Evolutionary conservation across 2,113 vertebrate species (phyloP).

Genomic region (Syngnathus scovelli): DNA sequence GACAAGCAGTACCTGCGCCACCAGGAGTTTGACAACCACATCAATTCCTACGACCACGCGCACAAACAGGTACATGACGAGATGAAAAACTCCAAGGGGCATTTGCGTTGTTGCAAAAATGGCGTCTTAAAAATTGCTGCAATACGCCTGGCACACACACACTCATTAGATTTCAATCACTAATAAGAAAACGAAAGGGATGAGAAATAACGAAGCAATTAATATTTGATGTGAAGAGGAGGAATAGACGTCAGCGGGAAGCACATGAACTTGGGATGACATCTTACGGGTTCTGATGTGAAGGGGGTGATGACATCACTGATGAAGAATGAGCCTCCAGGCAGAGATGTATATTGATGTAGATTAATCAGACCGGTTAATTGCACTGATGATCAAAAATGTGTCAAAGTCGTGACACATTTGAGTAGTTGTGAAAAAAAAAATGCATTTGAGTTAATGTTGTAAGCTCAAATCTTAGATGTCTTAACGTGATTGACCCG

Average conservation of each 20-base stretch:
- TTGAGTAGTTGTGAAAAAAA: neutral
- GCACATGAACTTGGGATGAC: slow-evolving; percentile 1
- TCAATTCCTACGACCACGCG: slow-evolving; percentile 98
- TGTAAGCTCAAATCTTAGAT: neutral
- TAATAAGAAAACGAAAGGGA: slow-evolving; percentile 1
- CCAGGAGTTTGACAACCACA: slow-evolving; percentile 99
- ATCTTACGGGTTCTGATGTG: slow-evolving; percentile 1
- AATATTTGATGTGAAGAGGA: slow-evolving; percentile 10
- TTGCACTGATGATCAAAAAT: neutral
- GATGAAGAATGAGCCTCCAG: neutral
- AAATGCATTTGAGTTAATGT: neutral
- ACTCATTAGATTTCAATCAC: neutral
- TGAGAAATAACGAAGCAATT: slow-evolving; percentile 1
- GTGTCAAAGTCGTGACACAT: neutral
- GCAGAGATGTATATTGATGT: neutral
- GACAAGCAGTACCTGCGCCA: slow-evolving; percentile 99
- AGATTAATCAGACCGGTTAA: neutral
- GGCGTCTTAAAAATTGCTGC: slow-evolving; percentile 18
- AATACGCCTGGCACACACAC: slow-evolving; percentile 20
- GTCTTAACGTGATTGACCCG: too few species aligned
- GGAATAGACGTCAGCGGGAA: slow-evolving; percentile 5
- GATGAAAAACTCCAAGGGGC: slow-evolving; percentile 1
- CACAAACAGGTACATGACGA: slow-evolving; percentile 91
- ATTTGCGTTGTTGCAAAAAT: slow-evolving; percentile 31
- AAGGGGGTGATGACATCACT: neutral